A percentile compares a stretch with the other conserved stretches of the same genome.
phyloP scores from a whole-genome alignment of 2,797 vertebrate genomes.

The Falco columbarius region DNA sequence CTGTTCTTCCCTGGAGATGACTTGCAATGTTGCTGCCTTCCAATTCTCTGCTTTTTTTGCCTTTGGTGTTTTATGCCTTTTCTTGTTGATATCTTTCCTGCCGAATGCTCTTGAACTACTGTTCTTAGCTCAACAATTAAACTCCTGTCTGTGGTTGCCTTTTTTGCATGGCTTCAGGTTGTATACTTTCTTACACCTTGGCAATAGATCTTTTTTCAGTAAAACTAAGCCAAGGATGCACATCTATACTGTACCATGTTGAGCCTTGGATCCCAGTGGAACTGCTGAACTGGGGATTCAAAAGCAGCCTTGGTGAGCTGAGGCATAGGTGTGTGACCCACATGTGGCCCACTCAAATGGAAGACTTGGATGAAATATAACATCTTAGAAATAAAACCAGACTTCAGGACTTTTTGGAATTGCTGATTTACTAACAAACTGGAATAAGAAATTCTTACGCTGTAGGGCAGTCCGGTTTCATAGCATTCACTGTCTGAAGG shows the following conservation, averaged over 20 bases:
- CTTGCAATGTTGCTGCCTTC: neutral
- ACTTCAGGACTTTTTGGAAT: neutral
- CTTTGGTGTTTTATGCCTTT: neutral
- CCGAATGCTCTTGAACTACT: neutral
- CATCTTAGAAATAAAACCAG: neutral
- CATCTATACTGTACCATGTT: neutral
- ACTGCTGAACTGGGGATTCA: neutral
- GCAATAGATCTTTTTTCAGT: neutral
- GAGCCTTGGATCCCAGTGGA: neutral
- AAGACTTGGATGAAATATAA: neutral
- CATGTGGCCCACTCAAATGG: fast-evolving
- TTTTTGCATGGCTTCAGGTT: neutral
- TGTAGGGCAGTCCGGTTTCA: neutral
- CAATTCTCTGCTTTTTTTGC: neutral
- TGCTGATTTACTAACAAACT: neutral
- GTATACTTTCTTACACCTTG: neutral
- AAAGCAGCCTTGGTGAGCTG: neutral
- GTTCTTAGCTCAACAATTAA: neutral
- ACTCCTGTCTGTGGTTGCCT: neutral
- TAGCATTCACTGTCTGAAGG: neutral
- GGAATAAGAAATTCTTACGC: neutral
- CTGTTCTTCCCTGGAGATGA: neutral
- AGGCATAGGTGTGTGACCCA: neutral
- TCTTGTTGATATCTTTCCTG: neutral
- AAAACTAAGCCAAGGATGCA: neutral